Percentiles rank a stretch among this genome's conserved stretches.
phyloP scores from a whole-genome alignment of 2,888 invertebrate species.

The Seladonia tumulorum region DNA sequence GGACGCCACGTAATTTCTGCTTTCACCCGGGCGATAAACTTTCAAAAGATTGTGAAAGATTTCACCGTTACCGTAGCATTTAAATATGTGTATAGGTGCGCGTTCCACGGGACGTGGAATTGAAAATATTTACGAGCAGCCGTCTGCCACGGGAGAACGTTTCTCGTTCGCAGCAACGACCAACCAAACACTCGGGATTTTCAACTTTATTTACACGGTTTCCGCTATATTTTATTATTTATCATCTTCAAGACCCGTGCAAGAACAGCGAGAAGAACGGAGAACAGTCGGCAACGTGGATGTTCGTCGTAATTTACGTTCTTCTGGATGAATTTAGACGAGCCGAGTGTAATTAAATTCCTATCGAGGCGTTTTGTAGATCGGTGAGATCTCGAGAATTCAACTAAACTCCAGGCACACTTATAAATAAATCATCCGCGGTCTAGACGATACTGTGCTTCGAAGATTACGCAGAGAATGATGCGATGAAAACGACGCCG shows the following conservation, averaged over 20 bases:
- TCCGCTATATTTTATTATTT: not conserved
- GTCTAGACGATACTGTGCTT: not conserved
- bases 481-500: not conserved
- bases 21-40: conserved; percentile 54
- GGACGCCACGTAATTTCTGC: conserved; percentile 46
- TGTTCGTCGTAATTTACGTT: not conserved
- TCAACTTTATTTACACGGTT: not conserved
- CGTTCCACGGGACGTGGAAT: conserved; percentile 6
- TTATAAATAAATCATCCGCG: not conserved
- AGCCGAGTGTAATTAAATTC: not conserved
- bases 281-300: not conserved
- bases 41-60: conserved; percentile 53
- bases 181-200: not conserved
- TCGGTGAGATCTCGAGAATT: not conserved
- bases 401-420: not conserved
- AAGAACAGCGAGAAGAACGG: not conserved
- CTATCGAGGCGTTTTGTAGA: not conserved
- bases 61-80: conserved; percentile 38
- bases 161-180: not conserved
- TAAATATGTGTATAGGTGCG: not conserved
- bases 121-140: conserved; percentile 23
- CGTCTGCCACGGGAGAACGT: not conserved
- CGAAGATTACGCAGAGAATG: not conserved
- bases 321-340: not conserved
- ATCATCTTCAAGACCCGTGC: not conserved